phyloP scores from a whole-genome alignment of 64 coral and sea anemone genomes.

The Actinia tenebrosa region DNA sequence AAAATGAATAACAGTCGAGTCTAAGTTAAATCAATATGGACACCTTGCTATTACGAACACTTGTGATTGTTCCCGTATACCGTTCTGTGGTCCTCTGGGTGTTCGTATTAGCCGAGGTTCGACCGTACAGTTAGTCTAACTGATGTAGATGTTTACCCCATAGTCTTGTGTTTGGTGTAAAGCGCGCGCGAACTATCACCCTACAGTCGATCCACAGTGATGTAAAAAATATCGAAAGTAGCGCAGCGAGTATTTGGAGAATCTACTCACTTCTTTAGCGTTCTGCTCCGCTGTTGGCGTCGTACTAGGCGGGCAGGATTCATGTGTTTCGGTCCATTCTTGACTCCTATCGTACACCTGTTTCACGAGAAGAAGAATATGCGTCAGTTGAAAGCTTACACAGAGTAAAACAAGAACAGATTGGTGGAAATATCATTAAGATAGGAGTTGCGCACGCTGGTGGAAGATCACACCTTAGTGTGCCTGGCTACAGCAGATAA shows the following conservation, averaged over 20 bases:
- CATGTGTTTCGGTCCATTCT: constrained; percentile 50
- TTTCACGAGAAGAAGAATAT: background rate
- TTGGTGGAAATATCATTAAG: background rate
- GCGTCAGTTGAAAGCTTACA: background rate
- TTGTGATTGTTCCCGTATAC: no score
- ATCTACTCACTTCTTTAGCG: constrained; percentile 57
- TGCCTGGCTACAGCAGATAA: background rate
- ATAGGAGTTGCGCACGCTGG: background rate
- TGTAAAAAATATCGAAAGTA: no score
- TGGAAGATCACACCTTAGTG: background rate
- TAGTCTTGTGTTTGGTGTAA: background rate
- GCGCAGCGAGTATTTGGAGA: no score
- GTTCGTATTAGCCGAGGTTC: no score
- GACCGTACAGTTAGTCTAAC: no score
- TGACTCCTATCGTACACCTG: constrained; percentile 73
- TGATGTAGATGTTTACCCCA: no score
- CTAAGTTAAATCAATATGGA: no score
- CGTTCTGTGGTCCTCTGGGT: no score
- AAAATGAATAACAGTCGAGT: no score
- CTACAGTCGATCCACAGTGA: no score
- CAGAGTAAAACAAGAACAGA: background rate
- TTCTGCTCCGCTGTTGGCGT: constrained; percentile 41
- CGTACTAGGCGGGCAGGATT: constrained; percentile 24
- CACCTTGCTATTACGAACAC: no score
- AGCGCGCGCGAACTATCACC: background rate